Base-by-base conservation (phyloP, 1,140 invertebrate genomes). In the Tetramorium parvispinum region DNA sequence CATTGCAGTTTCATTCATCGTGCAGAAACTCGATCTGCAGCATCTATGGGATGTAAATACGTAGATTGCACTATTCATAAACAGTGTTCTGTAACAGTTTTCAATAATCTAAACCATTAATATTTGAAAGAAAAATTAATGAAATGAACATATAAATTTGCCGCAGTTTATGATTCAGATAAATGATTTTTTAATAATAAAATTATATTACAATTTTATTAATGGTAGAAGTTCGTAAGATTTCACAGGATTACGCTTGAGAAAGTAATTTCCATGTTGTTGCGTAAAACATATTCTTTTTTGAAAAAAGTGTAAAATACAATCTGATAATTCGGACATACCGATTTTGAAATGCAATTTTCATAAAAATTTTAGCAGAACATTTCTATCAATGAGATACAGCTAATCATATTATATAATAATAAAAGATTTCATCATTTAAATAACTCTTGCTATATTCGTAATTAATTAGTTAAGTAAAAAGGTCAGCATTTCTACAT, bases 381-480 rank as follows among this genome's bases (percentile, higher is more conserved):
- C 11, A 21, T 53, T 32, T 3, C 32, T 32, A 0, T 32, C n/a
- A 16, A 66, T 21, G n/a, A 11, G 4, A 18, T 6, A 11, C 27
- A 16, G 24, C 1, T 7, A 79, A 66, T 27, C 2, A 37, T 59
- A 8, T 16, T 18, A 18, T 37, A 61, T 3, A 24, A 32, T 37
- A 51, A 27, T 79, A 27, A 79, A 79, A 79, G 77, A 27, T 66
- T 32, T 66, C 27, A 1, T 53, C 61, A 66, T 66, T 66, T 6
- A 61, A 6, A 24, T 66, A 79, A 79, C 53, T 79, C 7, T 11
- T 32, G 11, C n/a, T 40, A 24, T 53, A 7, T 66, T 49, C 32
- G 10, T 53, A 11, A 46, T n/a, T 66, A 40, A 79, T 79, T 66
- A 65, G 32, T 7, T 7, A 21, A 6, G 18, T 8, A 27, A 66